Evolutionary conservation across 2,888 invertebrate genomes (phyloP).

Genomic region (Lomographa bimaculata): DNA sequence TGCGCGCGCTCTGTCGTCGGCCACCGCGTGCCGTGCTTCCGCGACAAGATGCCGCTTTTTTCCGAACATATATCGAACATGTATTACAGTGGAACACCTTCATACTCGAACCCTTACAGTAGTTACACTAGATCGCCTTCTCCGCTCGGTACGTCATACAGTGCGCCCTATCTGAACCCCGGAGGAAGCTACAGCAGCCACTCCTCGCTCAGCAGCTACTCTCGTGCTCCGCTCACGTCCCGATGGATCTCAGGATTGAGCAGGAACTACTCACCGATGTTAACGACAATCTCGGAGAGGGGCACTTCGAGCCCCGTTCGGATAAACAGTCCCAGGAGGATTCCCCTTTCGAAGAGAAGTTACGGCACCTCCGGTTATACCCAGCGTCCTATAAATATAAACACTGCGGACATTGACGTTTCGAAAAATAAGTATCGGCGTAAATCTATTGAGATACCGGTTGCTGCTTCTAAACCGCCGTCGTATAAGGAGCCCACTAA

Average conservation of each 20-base stretch:
- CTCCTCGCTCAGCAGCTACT: conserved; percentile 80
- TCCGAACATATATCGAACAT: conserved; percentile 86
- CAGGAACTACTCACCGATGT: conserved; percentile 87
- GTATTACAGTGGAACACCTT: conserved; percentile 76
- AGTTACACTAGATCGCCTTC: conserved; percentile 70
- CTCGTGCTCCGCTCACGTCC: conserved; percentile 70
- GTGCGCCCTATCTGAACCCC: conserved; percentile 79
- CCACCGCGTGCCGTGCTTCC: conserved; percentile 44
- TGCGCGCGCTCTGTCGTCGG: conserved; percentile 55
- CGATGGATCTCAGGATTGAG: conserved; percentile 66
- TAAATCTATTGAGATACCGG: conserved; percentile 44
- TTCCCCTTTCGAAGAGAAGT: conserved; percentile 77
- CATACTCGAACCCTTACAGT: conserved; percentile 74
- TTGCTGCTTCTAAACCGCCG: conserved; percentile 39
- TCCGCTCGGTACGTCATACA: conserved; percentile 63
- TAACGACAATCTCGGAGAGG: conserved; percentile 87
- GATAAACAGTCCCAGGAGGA: conserved; percentile 70
- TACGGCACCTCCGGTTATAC: conserved; percentile 68
- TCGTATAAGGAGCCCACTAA: conserved; percentile 45
- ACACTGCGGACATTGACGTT: conserved; percentile 94
- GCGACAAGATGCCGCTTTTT: conserved; percentile 85
- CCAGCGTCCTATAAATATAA: conserved; percentile 88
- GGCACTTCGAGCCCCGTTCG: conserved; percentile 63
- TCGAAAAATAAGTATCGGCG: conserved; percentile 85
- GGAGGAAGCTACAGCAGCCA: conserved; percentile 76